Evolutionary conservation across 2,797 vertebrate species (phyloP).

Genomic region (Aplochiton taeniatus): DNA sequence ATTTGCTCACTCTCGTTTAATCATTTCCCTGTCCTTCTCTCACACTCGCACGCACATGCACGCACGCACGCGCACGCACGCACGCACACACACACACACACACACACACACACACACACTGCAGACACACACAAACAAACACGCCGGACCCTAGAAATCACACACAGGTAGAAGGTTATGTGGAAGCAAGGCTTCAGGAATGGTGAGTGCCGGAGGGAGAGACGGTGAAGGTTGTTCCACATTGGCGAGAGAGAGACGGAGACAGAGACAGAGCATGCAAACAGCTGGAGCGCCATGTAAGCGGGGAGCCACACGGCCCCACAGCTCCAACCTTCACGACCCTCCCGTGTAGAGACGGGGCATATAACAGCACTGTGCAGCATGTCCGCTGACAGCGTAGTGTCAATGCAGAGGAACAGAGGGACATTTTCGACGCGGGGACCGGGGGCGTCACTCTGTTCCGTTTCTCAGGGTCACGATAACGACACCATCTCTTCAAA

Average conservation of each 20-base stretch:
- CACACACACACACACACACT: too few species aligned
- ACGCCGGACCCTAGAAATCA: too few species aligned
- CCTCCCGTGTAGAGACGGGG: conserved; percentile 24
- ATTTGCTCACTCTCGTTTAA: neutral
- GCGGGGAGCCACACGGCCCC: neutral
- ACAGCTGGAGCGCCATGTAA: neutral
- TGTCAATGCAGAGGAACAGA: too few species aligned
- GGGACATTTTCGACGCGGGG: too few species aligned
- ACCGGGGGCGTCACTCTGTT: too few species aligned
- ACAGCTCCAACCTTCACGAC: conserved; percentile 28
- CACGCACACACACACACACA: neutral
- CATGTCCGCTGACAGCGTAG: neutral
- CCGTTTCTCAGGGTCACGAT: too few species aligned
- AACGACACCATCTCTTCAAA: neutral
- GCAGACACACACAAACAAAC: neutral
- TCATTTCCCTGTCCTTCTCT: neutral
- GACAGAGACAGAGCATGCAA: conserved; percentile 5
- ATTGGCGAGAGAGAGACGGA: neutral
- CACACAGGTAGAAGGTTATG: neutral
- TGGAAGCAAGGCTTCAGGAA: conserved; percentile 3
- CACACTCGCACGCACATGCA: neutral
- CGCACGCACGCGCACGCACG: neutral
- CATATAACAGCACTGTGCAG: neutral
- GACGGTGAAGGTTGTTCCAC: conserved; percentile 22
- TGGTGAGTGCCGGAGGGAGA: neutral